Evolutionary conservation across 2,113 vertebrate genomes (phyloP).

Genomic region (Galemys pyrenaicus): DNA sequence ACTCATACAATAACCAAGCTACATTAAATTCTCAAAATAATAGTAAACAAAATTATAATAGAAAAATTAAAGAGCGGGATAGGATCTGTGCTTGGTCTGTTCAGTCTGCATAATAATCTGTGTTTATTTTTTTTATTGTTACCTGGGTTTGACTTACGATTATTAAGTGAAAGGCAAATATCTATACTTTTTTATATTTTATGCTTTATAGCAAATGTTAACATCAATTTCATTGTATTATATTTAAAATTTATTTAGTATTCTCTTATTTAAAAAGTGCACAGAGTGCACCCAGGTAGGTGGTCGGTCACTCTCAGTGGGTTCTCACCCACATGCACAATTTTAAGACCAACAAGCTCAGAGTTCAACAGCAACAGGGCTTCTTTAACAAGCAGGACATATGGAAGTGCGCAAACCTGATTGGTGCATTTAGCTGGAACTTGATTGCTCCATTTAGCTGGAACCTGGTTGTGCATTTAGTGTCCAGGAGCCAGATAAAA

Average conservation of each 20-base stretch:
- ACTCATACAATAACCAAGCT: neutral
- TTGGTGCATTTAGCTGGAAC: no score
- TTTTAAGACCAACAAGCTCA: no score
- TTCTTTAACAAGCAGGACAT: no score
- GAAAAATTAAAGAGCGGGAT: neutral
- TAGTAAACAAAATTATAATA: neutral
- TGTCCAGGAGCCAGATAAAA: no score
- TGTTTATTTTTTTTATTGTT: neutral
- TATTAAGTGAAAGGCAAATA: slow-evolving; percentile 15
- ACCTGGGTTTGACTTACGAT: neutral
- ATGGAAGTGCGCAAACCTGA: no score
- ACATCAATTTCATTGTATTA: neutral
- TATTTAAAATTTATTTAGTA: neutral
- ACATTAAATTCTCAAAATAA: neutral
- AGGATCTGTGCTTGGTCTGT: neutral
- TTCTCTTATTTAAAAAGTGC: neutral
- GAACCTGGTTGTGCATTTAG: no score
- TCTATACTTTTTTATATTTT: neutral
- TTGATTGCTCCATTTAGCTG: no score
- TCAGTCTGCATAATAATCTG: no score
- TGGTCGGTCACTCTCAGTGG: no score
- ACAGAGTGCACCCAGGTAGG: no score
- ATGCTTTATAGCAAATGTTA: neutral
- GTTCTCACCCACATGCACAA: no score
- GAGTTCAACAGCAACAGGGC: no score